A percentile compares a stretch with the other conserved stretches of the same genome.
Evolutionary conservation across 2,113 vertebrate species (phyloP).

Genomic region (Pelvicachromis taeniatus): DNA sequence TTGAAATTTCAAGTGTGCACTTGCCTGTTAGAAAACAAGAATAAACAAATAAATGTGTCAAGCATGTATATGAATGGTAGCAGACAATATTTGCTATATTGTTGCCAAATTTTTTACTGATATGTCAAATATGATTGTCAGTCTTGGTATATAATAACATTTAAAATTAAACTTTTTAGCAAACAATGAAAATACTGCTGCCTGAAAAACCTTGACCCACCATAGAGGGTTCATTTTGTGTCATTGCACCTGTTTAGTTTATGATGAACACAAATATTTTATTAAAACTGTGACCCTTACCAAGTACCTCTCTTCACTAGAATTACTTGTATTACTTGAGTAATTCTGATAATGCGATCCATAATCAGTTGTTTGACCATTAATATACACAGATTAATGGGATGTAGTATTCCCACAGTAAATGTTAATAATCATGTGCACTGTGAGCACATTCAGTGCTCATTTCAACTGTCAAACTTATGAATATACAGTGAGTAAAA

Average conservation of each 20-base stretch:
- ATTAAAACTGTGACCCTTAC: neutral
- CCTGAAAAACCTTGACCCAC: neutral
- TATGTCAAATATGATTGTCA: neutral
- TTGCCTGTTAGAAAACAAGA: neutral
- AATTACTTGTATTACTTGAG: neutral
- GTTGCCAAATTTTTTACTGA: neutral
- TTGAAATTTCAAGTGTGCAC: neutral
- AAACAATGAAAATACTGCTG: neutral
- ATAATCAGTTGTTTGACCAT: neutral
- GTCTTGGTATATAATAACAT: neutral
- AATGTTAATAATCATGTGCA: neutral
- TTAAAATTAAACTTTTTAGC: neutral
- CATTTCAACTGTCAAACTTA: neutral
- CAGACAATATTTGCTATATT: neutral
- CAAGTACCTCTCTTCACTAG: neutral
- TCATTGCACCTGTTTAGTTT: neutral
- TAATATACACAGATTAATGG: neutral
- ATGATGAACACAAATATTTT: neutral
- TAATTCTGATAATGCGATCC: neutral
- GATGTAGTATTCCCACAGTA: neutral
- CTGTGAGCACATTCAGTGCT: neutral
- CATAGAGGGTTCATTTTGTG: neutral
- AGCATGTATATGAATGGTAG: fast-evolving
- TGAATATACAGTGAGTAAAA: neutral
- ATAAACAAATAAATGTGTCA: fast-evolving